These are phyloP conservation scores for Diorhabda elongata DNA, from an alignment of 1,140 invertebrate genomes.

Conservation along the genomic window DNA sequence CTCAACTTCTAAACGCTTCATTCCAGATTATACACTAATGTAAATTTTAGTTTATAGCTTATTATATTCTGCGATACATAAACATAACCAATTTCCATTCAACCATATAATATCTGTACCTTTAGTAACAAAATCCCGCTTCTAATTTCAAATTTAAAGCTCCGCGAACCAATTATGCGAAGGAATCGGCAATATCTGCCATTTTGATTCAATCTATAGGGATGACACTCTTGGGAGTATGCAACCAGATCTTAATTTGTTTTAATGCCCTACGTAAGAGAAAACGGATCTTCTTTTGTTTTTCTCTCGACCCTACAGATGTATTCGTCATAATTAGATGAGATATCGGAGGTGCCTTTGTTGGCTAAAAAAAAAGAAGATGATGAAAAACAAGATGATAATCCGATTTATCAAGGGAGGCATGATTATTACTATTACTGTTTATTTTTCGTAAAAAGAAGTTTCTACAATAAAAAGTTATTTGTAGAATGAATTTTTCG, in stretches of 20 bases:
- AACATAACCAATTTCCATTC: slow-evolving; percentile 6
- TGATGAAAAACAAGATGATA: neutral
- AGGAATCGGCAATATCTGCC: slow-evolving; percentile 31
- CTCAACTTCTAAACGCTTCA: too few relatives aligned
- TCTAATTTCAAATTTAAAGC: slow-evolving; percentile 27
- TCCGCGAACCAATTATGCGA: slow-evolving; percentile 37
- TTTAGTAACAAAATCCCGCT: neutral
- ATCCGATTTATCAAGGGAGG: neutral
- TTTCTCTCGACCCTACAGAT: slow-evolving; percentile 15
- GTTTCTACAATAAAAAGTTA: too few relatives aligned
- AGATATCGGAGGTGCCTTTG: neutral
- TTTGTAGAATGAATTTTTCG: too few relatives aligned
- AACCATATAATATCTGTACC: neutral
- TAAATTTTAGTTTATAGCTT: too few relatives aligned
- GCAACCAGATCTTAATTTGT: slow-evolving; percentile 30
- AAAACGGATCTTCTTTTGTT: slow-evolving; percentile 21
- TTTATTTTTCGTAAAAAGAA: too few relatives aligned
- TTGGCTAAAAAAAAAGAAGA: slow-evolving; percentile 1
- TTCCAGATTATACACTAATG: too few relatives aligned
- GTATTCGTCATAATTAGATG: slow-evolving; percentile 23
- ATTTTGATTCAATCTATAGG: slow-evolving; percentile 41
- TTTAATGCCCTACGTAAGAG: slow-evolving; percentile 21
- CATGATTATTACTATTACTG: too few relatives aligned
- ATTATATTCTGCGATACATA: neutral
- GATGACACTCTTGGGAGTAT: slow-evolving; percentile 38